Base-by-base conservation (phyloP, 2,888 invertebrate species). In the Harpagoxenus sublaevis region DNA sequence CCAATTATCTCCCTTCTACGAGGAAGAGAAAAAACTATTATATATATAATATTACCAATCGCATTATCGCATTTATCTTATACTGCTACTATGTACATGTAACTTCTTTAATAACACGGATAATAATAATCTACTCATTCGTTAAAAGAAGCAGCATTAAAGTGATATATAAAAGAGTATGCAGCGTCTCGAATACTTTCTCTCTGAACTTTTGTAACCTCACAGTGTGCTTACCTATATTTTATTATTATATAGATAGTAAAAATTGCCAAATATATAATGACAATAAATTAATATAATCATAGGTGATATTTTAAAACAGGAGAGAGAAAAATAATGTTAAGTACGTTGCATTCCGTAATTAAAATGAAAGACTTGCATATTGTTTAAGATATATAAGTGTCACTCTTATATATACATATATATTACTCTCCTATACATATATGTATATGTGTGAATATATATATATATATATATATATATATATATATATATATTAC, bases 251-350 rank as follows among this genome's bases (percentile, higher is more conserved):
- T 23, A 23, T 23, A 84, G 81, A 62, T 86, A 78, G 74, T 84
- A 84, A 86, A 84, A 81, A 55, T 84, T 81, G 79, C 84, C 84
- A 84, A 84, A 81, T 81, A 77, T 83, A 70, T 71, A 53, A 84
- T 77, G 86, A 86, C 86, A 84, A 84, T 86, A 86, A 84, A 84
- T 71, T 84, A 84, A 83, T 35, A 35, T 35, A 83, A 86, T 60
- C 62, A 65, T 83, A 86, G 60, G 79, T 70, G 48, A 71, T 84
- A 86, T 70, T 77, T 83, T 77, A 83, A 83, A 78, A 66, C 51
- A 65, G 39, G 66, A 53, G 66, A 62, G 31, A 66, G 39, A 66
- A 55, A 45, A 3, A 75, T 48, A 63, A 84, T 23, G 45, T 77
- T 83, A 85, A 85, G 75, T 82, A 68, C 66, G 51, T 71, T 85